A percentile compares a stretch with the other conserved stretches of the same genome.
phyloP scores from a whole-genome alignment of 2,113 vertebrate species.

The Corvus cornix region DNA sequence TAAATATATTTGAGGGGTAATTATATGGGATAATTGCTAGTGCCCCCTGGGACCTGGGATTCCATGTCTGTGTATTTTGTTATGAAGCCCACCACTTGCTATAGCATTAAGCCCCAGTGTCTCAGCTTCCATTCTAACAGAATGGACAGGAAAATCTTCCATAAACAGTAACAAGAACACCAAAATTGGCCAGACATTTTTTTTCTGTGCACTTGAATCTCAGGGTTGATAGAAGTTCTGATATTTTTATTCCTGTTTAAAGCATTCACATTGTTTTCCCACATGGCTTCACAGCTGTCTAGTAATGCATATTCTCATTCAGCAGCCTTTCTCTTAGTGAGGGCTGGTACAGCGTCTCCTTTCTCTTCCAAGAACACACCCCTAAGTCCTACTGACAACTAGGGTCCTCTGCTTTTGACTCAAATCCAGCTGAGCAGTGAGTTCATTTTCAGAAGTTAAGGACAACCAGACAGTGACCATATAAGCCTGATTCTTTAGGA shows the following conservation, averaged over 20 bases:
- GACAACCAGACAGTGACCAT: not conserved
- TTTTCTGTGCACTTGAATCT: not conserved
- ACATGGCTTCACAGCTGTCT: not conserved
- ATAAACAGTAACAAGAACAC: not conserved
- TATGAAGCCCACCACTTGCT: not conserved
- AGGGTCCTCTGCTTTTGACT: not conserved
- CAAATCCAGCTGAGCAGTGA: not conserved
- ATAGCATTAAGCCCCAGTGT: not conserved
- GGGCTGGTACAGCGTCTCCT: not conserved
- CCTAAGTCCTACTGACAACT: not conserved
- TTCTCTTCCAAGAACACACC: not conserved
- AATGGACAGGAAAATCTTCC: not conserved
- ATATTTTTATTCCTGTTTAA: not conserved
- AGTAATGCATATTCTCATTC: not conserved
- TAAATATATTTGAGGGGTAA: not conserved
- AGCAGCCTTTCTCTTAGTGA: not conserved
- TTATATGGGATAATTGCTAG: not conserved
- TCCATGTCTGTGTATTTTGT: rapidly evolving
- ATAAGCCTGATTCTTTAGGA: not conserved
- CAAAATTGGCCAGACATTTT: not conserved
- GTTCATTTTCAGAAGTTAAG: not conserved
- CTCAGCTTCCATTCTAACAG: not conserved
- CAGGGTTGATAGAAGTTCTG: not conserved
- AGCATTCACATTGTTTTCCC: not conserved
- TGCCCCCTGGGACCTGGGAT: not conserved